phyloP scores from a whole-genome alignment of 1,140 invertebrate species.

The Leptopilina clavipes region DNA sequence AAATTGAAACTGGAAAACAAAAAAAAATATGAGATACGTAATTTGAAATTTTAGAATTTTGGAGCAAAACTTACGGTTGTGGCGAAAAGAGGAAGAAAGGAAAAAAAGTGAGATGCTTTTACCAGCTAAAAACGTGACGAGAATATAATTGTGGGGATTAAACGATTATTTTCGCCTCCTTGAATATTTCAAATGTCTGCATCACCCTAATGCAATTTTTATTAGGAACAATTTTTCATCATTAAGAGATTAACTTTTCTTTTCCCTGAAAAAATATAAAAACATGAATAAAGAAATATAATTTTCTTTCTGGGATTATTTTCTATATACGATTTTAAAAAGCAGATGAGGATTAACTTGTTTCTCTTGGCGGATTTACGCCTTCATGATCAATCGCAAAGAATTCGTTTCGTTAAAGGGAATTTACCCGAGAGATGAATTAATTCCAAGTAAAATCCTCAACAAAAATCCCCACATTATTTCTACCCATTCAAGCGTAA shows the following conservation, averaged over 20 bases:
- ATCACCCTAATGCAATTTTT: background rate
- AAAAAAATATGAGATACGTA: background rate
- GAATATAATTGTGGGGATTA: slow-evolving; percentile 21
- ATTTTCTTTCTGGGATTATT: background rate
- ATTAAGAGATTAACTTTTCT: background rate
- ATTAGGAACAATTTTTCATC: background rate
- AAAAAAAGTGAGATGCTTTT: background rate
- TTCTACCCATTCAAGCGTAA: background rate
- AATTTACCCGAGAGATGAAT: background rate
- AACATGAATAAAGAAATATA: no score
- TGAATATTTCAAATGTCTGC: background rate
- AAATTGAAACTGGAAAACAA: background rate
- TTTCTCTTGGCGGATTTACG: slow-evolving; percentile 13
- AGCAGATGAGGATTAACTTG: background rate
- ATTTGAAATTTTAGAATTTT: background rate
- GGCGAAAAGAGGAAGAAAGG: no score
- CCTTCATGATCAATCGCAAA: background rate
- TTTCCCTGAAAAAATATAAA: no score
- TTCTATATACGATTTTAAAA: background rate
- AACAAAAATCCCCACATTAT: background rate
- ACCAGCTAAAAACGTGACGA: slow-evolving; percentile 1
- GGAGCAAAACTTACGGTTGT: background rate
- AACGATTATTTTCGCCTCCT: background rate
- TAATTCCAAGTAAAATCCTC: slow-evolving; percentile 6
- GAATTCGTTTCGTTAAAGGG: background rate